A percentile compares a stretch with the other conserved stretches of the same genome.
These are phyloP conservation scores for Musca domestica DNA, from an alignment of 1,140 invertebrate genomes.

Conservation along the genomic window DNA sequence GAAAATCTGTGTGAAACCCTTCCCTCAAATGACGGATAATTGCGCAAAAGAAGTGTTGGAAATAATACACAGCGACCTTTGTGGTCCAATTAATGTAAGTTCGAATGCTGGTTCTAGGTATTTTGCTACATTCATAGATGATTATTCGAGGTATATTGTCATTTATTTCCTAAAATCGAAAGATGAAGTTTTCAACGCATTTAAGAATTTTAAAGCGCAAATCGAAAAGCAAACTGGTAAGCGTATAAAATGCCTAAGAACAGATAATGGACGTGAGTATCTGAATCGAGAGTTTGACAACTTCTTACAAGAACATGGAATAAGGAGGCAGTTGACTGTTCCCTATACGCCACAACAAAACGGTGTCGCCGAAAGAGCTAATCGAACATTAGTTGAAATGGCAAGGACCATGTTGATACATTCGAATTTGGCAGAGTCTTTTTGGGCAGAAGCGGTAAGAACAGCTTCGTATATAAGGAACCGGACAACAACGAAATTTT, in stretches of 20 bases:
- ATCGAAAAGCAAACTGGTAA: slow-evolving; percentile 38
- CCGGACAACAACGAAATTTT: slow-evolving; percentile 30
- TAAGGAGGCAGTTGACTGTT: slow-evolving; percentile 35
- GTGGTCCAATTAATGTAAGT: slow-evolving; percentile 45
- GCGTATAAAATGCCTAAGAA: slow-evolving; percentile 35
- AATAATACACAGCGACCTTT: slow-evolving; percentile 52
- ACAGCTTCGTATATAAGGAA: slow-evolving; percentile 31
- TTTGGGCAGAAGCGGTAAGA: slow-evolving; percentile 36
- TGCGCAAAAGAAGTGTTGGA: slow-evolving; percentile 33
- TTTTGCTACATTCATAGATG: slow-evolving; percentile 46
- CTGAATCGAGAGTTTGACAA: slow-evolving; percentile 36
- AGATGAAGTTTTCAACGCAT: slow-evolving; percentile 34
- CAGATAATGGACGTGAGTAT: slow-evolving; percentile 45
- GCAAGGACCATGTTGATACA: slow-evolving; percentile 49
- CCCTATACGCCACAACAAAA: slow-evolving; percentile 48
- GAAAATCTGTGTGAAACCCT: slow-evolving; percentile 15
- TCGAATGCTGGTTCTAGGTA: slow-evolving; percentile 37
- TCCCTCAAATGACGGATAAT: slow-evolving; percentile 5
- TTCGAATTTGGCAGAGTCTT: slow-evolving; percentile 33
- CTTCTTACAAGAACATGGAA: slow-evolving; percentile 18
- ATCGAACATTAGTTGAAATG: slow-evolving; percentile 40
- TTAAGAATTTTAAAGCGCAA: slow-evolving; percentile 40
- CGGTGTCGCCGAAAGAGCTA: slow-evolving; percentile 41
- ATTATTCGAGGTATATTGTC: slow-evolving; percentile 34
- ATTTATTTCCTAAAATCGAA: slow-evolving; percentile 46